Percentiles rank a stretch among this genome's conserved stretches.
Conservation (phyloP, 2,797 vertebrate species). For the Euthynnus affinis region DNA sequence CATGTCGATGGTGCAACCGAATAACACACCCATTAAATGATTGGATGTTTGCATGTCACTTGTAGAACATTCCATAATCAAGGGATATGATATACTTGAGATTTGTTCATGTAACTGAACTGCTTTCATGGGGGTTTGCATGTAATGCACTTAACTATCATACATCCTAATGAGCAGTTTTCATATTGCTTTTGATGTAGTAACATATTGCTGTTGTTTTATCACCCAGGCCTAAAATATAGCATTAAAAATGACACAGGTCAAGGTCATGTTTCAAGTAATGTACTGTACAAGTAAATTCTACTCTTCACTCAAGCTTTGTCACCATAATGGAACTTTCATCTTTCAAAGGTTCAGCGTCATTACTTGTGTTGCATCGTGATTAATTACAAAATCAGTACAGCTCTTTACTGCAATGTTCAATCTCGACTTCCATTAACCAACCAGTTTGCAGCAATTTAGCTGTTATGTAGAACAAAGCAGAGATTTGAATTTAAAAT, state of each 20-base stretch:
- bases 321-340: slow-evolving; percentile 28
- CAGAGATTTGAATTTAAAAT: slow-evolving; percentile 16
- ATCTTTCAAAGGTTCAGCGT: slow-evolving; percentile 22
- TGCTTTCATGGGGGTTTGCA: no score
- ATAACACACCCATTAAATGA: no score
- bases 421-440: slow-evolving; percentile 2
- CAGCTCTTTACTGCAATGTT: not conserved
- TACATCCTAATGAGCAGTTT: no score
- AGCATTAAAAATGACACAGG: not conserved
- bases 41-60: no score
- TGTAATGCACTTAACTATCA: no score
- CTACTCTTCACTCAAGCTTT: slow-evolving; percentile 15
- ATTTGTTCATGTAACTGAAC: no score
- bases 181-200: no score
- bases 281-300: slow-evolving; percentile 5
- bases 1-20: no score
- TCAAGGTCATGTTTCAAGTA: not conserved
- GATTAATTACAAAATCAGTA: slow-evolving; percentile 45
- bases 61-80: no score
- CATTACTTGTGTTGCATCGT: slow-evolving; percentile 9
- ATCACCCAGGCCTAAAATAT: not conserved
- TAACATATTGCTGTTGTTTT: no score
- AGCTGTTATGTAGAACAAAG: slow-evolving; percentile 21
- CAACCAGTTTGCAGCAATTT: slow-evolving; percentile 4
- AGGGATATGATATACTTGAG: no score